A percentile compares a stretch with the other conserved stretches of the same genome.
These are phyloP conservation scores for Psammodynastes pulverulentus DNA, from an alignment of 2,113 vertebrate genomes.

Conservation along the genomic window DNA sequence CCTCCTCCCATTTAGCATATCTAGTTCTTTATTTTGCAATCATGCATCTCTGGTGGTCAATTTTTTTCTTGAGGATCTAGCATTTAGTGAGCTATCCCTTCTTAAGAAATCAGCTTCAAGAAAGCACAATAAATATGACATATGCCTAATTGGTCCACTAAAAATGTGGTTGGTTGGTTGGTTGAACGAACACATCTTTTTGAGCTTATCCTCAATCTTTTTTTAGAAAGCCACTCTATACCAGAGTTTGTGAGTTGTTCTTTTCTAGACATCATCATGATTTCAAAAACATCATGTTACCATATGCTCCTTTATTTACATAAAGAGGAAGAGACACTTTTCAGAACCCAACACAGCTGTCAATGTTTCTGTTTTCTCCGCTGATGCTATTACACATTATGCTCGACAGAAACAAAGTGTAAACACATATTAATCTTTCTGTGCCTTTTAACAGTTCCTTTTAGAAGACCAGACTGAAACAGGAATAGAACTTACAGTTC, in stretches of 20 bases:
- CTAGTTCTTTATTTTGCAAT: not conserved
- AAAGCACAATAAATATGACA: not conserved
- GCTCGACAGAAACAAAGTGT: not conserved
- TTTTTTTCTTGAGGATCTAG: not conserved
- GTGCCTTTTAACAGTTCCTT: not conserved
- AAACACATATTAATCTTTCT: not conserved
- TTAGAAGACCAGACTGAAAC: not conserved
- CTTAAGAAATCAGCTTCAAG: not conserved
- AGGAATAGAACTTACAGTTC: too few relatives aligned
- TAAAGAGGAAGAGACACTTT: not conserved
- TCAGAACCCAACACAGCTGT: slow-evolving; percentile 2
- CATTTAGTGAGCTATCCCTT: not conserved
- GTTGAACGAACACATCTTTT: not conserved
- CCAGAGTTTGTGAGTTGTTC: not conserved
- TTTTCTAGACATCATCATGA: not conserved
- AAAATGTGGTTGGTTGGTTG: not conserved
- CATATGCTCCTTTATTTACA: slow-evolving; percentile 15
- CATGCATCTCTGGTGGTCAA: not conserved
- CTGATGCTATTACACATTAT: not conserved
- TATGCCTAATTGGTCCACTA: not conserved
- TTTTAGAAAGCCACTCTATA: not conserved
- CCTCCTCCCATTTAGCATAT: not conserved
- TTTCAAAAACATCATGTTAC: slow-evolving; percentile 23
- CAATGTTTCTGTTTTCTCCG: slow-evolving; percentile 12
- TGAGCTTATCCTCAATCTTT: too few relatives aligned